These are phyloP conservation scores for Brotula barbata DNA, from an alignment of 2,797 vertebrate species.

Conservation along the genomic window DNA sequence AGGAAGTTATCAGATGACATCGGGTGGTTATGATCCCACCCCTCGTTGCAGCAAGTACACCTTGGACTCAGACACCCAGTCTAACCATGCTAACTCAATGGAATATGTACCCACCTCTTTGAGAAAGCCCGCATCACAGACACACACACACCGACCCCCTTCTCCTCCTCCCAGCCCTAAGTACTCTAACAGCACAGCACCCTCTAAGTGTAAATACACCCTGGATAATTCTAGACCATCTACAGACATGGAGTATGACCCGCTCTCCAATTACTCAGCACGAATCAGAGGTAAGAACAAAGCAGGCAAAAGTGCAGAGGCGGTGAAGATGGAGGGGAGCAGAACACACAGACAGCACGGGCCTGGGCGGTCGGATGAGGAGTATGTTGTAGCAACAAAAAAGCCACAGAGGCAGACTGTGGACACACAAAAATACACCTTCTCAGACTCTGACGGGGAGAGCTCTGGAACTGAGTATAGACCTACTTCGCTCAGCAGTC, in stretches of 20 bases:
- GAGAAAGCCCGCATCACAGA: slow-evolving; percentile 69
- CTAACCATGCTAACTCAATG: slow-evolving; percentile 76
- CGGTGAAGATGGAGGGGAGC: slow-evolving; percentile 23
- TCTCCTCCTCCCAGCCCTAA: slow-evolving; percentile 67
- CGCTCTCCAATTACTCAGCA: slow-evolving; percentile 93
- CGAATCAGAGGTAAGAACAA: slow-evolving; percentile 83
- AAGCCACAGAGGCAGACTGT: slow-evolving; percentile 67
- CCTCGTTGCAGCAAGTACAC: slow-evolving; percentile 91
- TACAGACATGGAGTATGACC: slow-evolving; percentile 96
- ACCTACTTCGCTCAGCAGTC: slow-evolving; percentile 63
- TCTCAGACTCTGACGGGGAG: slow-evolving; percentile 90
- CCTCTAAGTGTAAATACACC: slow-evolving; percentile 86
- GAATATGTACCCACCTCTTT: slow-evolving; percentile 90
- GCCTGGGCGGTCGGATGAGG: slow-evolving; percentile 66
- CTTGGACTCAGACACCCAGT: slow-evolving; percentile 77
- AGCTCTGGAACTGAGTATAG: slow-evolving; percentile 80
- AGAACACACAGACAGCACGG: slow-evolving; percentile 39
- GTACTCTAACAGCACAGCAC: slow-evolving; percentile 54
- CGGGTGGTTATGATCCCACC: slow-evolving; percentile 86
- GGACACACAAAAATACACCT: slow-evolving; percentile 71
- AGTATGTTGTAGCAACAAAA: slow-evolving; percentile 77
- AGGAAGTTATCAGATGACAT: slow-evolving; percentile 80
- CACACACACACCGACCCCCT: slow-evolving; percentile 28
- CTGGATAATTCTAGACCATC: slow-evolving; percentile 89
- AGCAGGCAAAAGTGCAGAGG: slow-evolving; percentile 60